phyloP scores from a whole-genome alignment of 92 coral and sea anemone species.

The Pocillopora grandis region DNA sequence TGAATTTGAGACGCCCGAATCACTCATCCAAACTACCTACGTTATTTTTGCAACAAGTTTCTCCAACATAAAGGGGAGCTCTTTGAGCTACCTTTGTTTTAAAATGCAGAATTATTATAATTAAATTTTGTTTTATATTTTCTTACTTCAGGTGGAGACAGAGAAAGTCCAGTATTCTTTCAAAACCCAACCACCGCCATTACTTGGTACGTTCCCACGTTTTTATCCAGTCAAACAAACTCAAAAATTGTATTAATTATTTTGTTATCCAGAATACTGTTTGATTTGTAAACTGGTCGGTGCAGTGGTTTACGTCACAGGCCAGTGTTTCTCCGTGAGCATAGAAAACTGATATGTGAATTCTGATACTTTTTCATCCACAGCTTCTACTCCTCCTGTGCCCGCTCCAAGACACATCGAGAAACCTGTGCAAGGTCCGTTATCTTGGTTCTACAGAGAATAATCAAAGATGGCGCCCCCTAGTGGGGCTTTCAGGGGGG shows the following conservation, averaged over 20 bases:
- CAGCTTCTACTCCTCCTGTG: conserved; percentile 32
- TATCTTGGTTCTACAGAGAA: not conserved
- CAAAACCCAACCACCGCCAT: conserved; percentile 5
- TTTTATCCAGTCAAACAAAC: too few species aligned
- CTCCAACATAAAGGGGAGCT: too few species aligned
- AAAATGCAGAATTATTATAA: not conserved
- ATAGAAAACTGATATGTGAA: not conserved
- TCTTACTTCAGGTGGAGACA: conserved; percentile 25
- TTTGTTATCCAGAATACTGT: too few species aligned
- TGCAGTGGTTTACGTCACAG: too few species aligned
- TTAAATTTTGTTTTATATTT: not conserved
- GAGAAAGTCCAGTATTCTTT: conserved; percentile 19
- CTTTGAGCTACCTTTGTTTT: too few species aligned
- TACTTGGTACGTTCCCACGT: not conserved
- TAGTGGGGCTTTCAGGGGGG: not conserved
- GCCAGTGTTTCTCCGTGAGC: too few species aligned
- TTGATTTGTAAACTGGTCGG: too few species aligned
- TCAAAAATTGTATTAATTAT: too few species aligned
- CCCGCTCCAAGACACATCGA: conserved; percentile 31
- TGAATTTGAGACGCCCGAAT: too few species aligned
- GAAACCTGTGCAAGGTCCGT: conserved; percentile 19
- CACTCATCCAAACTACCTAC: too few species aligned
- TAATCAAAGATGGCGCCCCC: not conserved
- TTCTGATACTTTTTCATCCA: not conserved
- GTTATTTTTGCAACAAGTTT: too few species aligned